Evolutionary conservation across 2,113 vertebrate species (phyloP).

Genomic region (Todiramphus chloris): DNA sequence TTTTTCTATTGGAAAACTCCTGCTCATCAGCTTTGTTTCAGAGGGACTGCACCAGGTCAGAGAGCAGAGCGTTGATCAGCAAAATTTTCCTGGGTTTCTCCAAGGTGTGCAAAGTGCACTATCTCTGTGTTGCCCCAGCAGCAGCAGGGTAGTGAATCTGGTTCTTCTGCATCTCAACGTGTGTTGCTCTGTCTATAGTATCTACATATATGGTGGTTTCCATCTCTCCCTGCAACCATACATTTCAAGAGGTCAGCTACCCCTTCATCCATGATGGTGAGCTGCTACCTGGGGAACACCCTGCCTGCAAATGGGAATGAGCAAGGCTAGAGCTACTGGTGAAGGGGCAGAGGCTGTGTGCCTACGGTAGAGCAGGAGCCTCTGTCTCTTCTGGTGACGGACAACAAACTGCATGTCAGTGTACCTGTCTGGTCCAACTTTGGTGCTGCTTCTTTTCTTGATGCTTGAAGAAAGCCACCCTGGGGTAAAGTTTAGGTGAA

Average conservation of each 20-base stretch:
- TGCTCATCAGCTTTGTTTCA: not conserved
- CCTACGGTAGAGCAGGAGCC: not conserved
- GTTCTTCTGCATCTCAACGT: accelerated
- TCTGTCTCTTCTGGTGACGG: not conserved
- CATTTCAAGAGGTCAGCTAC: not conserved
- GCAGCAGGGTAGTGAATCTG: not conserved
- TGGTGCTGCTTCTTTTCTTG: not conserved
- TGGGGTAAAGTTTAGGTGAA: not conserved
- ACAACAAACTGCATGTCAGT: accelerated
- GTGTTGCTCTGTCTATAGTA: not conserved
- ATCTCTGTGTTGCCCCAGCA: too few species aligned
- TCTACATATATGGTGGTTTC: accelerated
- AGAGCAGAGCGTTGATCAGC: not conserved
- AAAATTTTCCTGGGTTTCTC: not conserved
- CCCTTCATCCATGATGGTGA: not conserved
- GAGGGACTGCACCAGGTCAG: not conserved
- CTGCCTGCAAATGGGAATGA: accelerated
- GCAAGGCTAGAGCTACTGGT: not conserved
- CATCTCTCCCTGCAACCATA: accelerated
- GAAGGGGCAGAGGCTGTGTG: not conserved
- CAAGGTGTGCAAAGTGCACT: accelerated
- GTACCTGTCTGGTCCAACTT: not conserved
- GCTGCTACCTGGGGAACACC: not conserved
- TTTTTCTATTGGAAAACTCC: not conserved
- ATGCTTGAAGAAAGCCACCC: not conserved